Conservation (phyloP, 2,797 vertebrate genomes). For the Leptoclinus maculatus region DNA sequence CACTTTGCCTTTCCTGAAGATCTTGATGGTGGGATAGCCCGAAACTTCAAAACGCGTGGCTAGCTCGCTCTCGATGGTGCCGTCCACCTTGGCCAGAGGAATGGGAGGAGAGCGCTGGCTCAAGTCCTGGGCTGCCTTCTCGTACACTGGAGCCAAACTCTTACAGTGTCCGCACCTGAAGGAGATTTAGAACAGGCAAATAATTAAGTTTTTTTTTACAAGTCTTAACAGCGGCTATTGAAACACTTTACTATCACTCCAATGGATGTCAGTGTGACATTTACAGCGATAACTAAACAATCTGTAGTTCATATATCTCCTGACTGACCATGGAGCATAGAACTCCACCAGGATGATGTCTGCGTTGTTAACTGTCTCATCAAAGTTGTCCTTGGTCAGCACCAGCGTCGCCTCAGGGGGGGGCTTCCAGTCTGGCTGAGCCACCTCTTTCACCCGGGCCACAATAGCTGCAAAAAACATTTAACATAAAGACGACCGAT, state of each 20-base stretch:
- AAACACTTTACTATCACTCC: neutral
- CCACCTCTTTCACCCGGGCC: conserved; percentile 90
- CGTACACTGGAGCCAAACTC: conserved; percentile 94
- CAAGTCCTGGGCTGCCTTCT: conserved; percentile 94
- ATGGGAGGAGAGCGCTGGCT: conserved; percentile 89
- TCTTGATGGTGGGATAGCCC: conserved; percentile 95
- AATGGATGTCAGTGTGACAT: neutral
- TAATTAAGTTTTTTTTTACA: too few relatives aligned
- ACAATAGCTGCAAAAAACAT: conserved; percentile 88
- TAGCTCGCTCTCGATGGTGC: conserved; percentile 87
- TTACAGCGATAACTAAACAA: neutral
- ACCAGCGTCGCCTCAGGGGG: conserved; percentile 93
- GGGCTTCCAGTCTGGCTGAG: conserved; percentile 92
- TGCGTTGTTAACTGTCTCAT: conserved; percentile 88
- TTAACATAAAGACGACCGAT: too few relatives aligned
- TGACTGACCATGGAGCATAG: conserved; percentile 95
- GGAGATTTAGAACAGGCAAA: neutral
- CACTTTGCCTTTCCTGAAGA: conserved; percentile 94
- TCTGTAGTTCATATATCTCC: neutral
- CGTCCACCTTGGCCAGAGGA: conserved; percentile 93
- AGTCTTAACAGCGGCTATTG: neutral
- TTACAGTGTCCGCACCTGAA: conserved; percentile 98
- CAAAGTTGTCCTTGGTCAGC: conserved; percentile 94
- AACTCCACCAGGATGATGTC: conserved; percentile 99
- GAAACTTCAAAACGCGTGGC: conserved; percentile 90